These are phyloP conservation scores for Spilogale gracilis DNA, from an alignment of 2,113 vertebrate genomes.

Conservation along the genomic window DNA sequence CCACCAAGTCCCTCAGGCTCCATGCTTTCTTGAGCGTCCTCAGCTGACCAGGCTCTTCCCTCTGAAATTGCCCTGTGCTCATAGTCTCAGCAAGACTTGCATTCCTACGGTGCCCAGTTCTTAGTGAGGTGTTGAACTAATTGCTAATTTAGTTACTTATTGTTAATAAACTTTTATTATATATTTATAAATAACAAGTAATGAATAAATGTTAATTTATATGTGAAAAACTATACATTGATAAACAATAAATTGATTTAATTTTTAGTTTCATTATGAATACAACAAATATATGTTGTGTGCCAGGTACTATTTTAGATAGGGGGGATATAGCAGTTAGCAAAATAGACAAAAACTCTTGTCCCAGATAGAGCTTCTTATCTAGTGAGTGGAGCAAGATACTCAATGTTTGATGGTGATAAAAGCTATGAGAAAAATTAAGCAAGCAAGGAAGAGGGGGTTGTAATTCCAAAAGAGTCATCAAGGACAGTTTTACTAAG, in stretches of 20 bases:
- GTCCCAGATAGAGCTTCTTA: neutral
- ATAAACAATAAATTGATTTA: neutral
- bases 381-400: neutral
- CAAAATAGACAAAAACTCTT: conserved; percentile 25
- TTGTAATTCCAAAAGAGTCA: neutral
- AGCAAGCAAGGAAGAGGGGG: neutral
- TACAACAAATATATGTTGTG: neutral
- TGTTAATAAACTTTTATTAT: neutral
- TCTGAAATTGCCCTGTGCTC: neutral
- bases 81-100: neutral
- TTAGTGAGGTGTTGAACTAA: neutral
- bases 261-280: neutral
- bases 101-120: neutral
- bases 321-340: neutral
- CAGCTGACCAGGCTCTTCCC: neutral
- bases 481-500: neutral
- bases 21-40: neutral
- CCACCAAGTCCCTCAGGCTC: neutral
- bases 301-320: neutral
- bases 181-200: neutral
- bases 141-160: neutral
- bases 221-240: neutral
- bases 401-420: neutral
- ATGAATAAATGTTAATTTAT: neutral
- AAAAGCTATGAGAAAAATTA: neutral